Conservation (phyloP, 2,888 invertebrate genomes). For the Cephus rjabovi region DNA sequence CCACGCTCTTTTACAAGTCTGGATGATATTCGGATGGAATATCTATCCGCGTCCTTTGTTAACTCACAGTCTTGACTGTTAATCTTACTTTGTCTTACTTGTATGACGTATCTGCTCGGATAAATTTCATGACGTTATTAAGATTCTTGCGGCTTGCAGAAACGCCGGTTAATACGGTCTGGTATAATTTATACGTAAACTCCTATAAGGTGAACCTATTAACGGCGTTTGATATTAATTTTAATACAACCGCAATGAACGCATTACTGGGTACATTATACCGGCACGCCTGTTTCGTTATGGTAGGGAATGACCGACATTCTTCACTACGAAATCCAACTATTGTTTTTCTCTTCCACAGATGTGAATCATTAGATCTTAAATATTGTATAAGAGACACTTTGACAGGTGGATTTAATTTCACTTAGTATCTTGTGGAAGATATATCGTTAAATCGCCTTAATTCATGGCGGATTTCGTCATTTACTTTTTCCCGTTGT, state of each 20-base stretch:
- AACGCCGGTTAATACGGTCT: background rate
- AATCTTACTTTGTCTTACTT: background rate
- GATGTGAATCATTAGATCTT: conserved; percentile 19
- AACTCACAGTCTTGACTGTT: background rate
- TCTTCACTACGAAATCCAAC: conserved; percentile 42
- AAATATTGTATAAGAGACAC: background rate
- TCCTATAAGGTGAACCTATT: background rate
- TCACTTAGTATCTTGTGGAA: too few species aligned
- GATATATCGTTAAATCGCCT: too few species aligned
- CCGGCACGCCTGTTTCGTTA: conserved; percentile 43
- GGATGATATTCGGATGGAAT: background rate
- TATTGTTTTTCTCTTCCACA: conserved; percentile 46
- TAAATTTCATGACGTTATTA: background rate
- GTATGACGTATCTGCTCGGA: background rate
- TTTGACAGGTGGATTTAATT: too few species aligned
- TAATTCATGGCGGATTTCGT: too few species aligned
- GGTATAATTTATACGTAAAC: background rate
- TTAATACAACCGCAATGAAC: conserved; percentile 31
- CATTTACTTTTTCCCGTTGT: too few species aligned
- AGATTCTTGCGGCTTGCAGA: background rate
- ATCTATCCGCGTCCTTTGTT: background rate
- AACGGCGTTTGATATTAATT: conserved; percentile 29
- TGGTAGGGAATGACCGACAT: conserved; percentile 41
- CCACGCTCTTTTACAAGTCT: background rate
- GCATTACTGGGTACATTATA: conserved; percentile 23